Percentiles rank a stretch among this genome's conserved stretches.
phyloP scores from a whole-genome alignment of 2,797 vertebrate species.

The Sphenopsis melanotis region DNA sequence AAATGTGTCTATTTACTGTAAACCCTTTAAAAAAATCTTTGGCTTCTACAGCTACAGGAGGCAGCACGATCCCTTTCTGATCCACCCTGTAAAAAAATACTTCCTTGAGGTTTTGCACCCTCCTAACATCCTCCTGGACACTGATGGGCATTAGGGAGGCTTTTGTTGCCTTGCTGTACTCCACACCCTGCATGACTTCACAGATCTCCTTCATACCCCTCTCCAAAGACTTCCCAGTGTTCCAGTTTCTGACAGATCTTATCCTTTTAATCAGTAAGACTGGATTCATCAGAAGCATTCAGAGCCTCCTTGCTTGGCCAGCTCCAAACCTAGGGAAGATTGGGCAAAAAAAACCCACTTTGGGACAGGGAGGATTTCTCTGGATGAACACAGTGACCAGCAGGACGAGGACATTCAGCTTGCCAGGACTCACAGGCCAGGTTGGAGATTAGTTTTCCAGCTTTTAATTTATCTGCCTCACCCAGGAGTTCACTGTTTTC shows the following conservation, averaged over 20 bases:
- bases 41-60: background rate
- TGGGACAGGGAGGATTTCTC: background rate
- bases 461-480: background rate
- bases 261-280: background rate
- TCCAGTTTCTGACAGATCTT: background rate
- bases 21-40: background rate
- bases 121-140: background rate
- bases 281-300: background rate
- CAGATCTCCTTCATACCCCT: background rate
- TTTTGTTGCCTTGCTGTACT: background rate
- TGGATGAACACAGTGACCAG: background rate
- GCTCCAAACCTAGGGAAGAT: background rate
- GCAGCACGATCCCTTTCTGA: background rate
- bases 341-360: background rate
- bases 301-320: background rate
- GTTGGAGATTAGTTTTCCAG: background rate
- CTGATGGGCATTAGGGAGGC: background rate
- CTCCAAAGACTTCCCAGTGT: background rate
- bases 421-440: background rate
- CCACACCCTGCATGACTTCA: background rate
- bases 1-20: background rate
- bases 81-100: background rate
- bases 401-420: background rate
- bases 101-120: background rate
- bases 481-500: conserved; percentile 6